Conservation (phyloP, 1,140 invertebrate species). For the Zaprionus kolodkinae region DNA sequence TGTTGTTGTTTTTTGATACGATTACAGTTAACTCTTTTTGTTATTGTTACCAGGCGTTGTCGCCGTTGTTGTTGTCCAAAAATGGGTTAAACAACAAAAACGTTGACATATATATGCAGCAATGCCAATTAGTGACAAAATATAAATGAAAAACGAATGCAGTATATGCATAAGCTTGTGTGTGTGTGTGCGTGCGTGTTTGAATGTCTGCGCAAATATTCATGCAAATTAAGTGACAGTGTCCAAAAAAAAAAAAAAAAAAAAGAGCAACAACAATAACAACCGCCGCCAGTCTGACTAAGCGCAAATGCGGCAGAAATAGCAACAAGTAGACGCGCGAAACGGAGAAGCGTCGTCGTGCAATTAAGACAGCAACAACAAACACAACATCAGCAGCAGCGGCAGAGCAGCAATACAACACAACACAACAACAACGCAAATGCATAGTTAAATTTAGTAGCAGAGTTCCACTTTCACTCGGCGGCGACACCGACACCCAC, state of each 20-base stretch:
- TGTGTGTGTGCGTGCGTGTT: slow-evolving; percentile 14
- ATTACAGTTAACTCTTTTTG: slow-evolving; percentile 10
- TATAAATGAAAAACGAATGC: slow-evolving; percentile 67
- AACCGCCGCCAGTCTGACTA: slow-evolving; percentile 77
- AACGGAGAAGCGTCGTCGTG: slow-evolving; percentile 54
- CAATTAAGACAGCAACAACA: slow-evolving; percentile 73
- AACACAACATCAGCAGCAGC: slow-evolving; percentile 55
- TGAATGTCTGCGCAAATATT: slow-evolving; percentile 25
- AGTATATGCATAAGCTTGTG: slow-evolving; percentile 8
- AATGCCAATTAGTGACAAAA: slow-evolving; percentile 77
- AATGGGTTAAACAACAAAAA: slow-evolving; percentile 48
- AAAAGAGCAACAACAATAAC: slow-evolving; percentile 32
- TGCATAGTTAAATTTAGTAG: slow-evolving; percentile 79
- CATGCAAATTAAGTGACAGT: slow-evolving; percentile 54
- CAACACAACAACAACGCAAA: slow-evolving; percentile 35
- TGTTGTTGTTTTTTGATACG: not conserved
- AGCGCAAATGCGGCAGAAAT: slow-evolving; percentile 71
- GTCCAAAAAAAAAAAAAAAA: slow-evolving; percentile 37
- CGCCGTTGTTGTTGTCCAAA: slow-evolving; percentile 29
- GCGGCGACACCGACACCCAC: slow-evolving; percentile 60
- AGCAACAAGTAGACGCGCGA: slow-evolving; percentile 70
- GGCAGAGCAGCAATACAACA: slow-evolving; percentile 41
- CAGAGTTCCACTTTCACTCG: slow-evolving; percentile 79
- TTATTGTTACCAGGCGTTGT: slow-evolving; percentile 27
- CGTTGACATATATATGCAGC: slow-evolving; percentile 55